phyloP scores from a whole-genome alignment of 2,797 vertebrate species.

The Lacerta viridis region DNA sequence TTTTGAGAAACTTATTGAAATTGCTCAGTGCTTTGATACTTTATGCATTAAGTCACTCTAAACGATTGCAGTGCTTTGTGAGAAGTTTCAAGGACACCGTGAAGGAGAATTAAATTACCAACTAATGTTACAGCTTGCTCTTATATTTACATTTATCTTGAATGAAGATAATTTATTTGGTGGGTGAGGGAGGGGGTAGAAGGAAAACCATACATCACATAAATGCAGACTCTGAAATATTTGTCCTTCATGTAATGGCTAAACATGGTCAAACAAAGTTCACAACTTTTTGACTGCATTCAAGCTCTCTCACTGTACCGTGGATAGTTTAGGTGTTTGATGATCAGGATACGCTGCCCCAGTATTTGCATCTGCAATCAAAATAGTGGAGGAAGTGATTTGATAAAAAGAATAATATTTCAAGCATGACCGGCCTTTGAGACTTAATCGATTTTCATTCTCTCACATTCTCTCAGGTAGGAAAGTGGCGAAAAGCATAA shows the following conservation, averaged over 20 bases:
- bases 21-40: constrained; percentile 54
- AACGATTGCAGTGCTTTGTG: constrained; percentile 63
- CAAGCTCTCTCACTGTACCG: constrained; percentile 46
- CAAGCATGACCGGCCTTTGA: constrained; percentile 64
- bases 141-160: constrained; percentile 80
- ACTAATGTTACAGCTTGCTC: constrained; percentile 69
- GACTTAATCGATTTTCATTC: constrained; percentile 62
- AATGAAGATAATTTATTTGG: constrained; percentile 70
- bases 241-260: constrained; percentile 74
- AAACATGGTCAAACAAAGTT: constrained; percentile 59
- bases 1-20: constrained; percentile 67
- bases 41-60: constrained; percentile 69
- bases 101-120: constrained; percentile 79
- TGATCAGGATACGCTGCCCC: constrained; percentile 51
- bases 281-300: constrained; percentile 53
- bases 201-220: constrained; percentile 65
- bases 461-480: constrained; percentile 74
- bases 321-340: constrained; percentile 33
- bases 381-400: constrained; percentile 59
- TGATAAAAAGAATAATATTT: constrained; percentile 69
- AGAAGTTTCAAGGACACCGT: constrained; percentile 78
- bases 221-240: constrained; percentile 72
- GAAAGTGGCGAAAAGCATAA: constrained; percentile 44
- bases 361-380: constrained; percentile 65
- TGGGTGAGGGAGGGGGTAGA: not conserved